Base-by-base conservation (phyloP, 2,888 invertebrate genomes). In the Leucophora obtusa region DNA sequence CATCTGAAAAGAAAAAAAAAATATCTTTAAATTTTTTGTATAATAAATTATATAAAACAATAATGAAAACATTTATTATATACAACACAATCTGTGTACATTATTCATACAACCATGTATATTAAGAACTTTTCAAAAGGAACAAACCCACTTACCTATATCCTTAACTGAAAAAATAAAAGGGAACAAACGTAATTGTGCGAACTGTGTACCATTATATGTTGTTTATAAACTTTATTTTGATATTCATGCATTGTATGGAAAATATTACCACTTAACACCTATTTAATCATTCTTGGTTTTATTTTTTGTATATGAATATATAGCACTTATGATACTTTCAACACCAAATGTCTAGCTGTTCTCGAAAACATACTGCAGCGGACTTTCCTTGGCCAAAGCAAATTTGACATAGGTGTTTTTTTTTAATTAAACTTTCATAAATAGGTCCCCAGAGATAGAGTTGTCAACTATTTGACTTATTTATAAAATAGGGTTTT, bases 191-290 rank as follows among this genome's bases (percentile, higher is more conserved):
- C 2, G 43, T 47, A n/a, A 47, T n/a, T 47, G 43, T n/a, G 43
- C n/a, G 43, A n/a, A 47, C 43, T 47, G 6, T 14, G 43, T 47
- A 47, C 14, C 43, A 43, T 43, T 43, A 11, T 14, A 43, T 43
- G 43, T 38, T 43, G 43, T 38, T 35, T 33, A 53, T 53, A 35
- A 15, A n/a, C 33, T 7, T 65, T 38, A 38, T 54, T 38, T 28
- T 65, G 7, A 35, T 53, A 65, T 54, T 35, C 65, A 65, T 65
- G 54, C 35, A 38, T 65, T 53, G 38, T 53, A 53, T 18, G 43
- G 38, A 54, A 65, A 38, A 38, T 38, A 38, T 65, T 65, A 21
- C 35, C 53, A 65, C 18, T 65, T 65, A 53, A 53, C 65, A 65
- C 53, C 65, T 54, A 11, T 38, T 53, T 17, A 65, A 65, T 65